Evolutionary conservation across 1,140 invertebrate genomes (phyloP), one percentile per base, ranked within the genome.

Genomic region (Adelges cooleyi): DNA sequence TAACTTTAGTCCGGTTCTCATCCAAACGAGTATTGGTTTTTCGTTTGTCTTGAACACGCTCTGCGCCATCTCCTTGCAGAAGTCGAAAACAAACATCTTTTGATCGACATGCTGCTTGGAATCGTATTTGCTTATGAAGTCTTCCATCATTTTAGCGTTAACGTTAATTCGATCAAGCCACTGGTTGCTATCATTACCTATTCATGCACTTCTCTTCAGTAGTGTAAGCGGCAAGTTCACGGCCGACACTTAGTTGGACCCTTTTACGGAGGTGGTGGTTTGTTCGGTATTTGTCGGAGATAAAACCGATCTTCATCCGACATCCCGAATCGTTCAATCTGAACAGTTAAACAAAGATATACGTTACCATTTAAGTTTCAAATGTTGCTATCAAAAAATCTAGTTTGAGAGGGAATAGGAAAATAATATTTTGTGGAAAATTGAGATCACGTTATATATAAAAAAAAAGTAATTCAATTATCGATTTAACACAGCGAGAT

Each of bases 41-140:
- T 46, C 10, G 2, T 48, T 38, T n/a, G 22, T 27, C 27, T 33
- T 33, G 5, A 48, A 62, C n/a, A 17, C 22, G 1, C 44, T 23
- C 33, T 4, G 25, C 15, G 17, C 6, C 9, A 62, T 46, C 29
- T 62, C 25, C n/a, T 62, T 44, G n/a, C 56, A 48, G 9, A 46
- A 62, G 46, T 62, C 56, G 20, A 59, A 59, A 27, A 59, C 27
- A 6, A 59, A 46, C 29, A n/a, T 27, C 46, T 59, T 46, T 27
- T 59, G 46, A n/a, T 59, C 25, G 3, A 17, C 42, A 29, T 29
- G 25, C 22, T 20, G 20, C 18, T 13, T 48, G 6, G 56, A 62
- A 20, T 62, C 56, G 15, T 23, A 46, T 20, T 29, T 18, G 23
- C 23, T 3, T 46, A 62, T 62, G n/a, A 20, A 48, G 4, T 62